Evolutionary conservation across 1,140 invertebrate genomes (phyloP).

Genomic region (Aphis craccivora): DNA sequence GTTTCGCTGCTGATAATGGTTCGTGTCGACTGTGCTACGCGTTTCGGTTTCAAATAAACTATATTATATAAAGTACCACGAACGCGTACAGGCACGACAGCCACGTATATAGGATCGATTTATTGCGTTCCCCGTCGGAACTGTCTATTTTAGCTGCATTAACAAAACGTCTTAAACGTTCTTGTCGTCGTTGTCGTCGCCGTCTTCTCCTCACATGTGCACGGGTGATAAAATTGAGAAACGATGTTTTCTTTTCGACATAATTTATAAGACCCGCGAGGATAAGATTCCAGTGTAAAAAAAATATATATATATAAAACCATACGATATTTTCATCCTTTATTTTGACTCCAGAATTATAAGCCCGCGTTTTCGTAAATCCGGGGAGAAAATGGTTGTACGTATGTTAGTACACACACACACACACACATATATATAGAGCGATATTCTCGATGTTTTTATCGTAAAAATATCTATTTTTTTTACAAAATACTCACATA

Average conservation of each 20-base stretch:
- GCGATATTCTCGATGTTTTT: background rate
- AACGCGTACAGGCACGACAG: background rate
- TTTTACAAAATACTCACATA: background rate
- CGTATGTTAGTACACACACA: too few species aligned
- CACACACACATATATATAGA: too few species aligned
- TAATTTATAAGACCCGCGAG: conserved; percentile 41
- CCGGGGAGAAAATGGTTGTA: background rate
- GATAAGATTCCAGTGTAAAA: background rate
- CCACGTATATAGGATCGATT: conserved; percentile 23
- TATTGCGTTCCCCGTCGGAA: background rate
- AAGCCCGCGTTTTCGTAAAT: background rate
- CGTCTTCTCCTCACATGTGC: conserved; percentile 18
- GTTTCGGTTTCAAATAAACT: conserved; percentile 17
- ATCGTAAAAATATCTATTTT: background rate
- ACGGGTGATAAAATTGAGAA: conserved; percentile 29
- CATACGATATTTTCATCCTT: background rate
- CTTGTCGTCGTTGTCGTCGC: background rate
- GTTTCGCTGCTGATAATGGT: background rate
- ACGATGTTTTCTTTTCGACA: conserved; percentile 28
- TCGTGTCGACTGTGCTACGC: background rate
- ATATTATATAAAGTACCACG: conserved; percentile 16
- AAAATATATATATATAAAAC: background rate
- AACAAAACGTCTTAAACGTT: conserved; percentile 35
- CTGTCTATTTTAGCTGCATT: background rate
- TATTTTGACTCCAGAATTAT: background rate